Evolutionary conservation across 2,888 invertebrate species (phyloP).

Genomic region (Lutraria lutraria): DNA sequence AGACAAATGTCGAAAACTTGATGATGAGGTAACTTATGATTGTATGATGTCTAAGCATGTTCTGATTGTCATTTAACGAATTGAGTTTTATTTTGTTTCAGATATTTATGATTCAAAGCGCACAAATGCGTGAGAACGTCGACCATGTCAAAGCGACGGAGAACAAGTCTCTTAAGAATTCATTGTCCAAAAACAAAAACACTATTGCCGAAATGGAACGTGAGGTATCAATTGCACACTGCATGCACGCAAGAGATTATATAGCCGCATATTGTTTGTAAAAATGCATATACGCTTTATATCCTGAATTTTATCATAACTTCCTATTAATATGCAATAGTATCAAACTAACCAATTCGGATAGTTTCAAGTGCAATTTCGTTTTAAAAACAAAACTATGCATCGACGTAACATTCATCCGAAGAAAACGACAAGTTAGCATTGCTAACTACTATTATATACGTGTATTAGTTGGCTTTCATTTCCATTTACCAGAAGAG

Average conservation of each 20-base stretch:
- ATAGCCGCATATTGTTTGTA: not conserved
- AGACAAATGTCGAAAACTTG: conserved; percentile 64
- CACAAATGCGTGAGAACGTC: conserved; percentile 85
- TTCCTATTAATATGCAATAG: not conserved
- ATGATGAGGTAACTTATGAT: conserved; percentile 69
- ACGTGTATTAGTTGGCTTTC: too few relatives aligned
- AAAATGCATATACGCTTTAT: not conserved
- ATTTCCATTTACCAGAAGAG: too few relatives aligned
- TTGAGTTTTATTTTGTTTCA: conserved; percentile 62
- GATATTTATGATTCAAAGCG: conserved; percentile 87
- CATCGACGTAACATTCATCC: too few relatives aligned
- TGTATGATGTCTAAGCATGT: not conserved
- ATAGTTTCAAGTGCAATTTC: not conserved
- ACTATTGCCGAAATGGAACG: not conserved
- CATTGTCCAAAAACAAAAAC: conserved; percentile 59
- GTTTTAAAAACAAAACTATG: too few relatives aligned
- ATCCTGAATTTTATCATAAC: not conserved
- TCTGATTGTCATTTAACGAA: not conserved
- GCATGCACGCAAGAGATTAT: not conserved
- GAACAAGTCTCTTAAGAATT: conserved; percentile 86
- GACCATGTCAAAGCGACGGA: conserved; percentile 87
- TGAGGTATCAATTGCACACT: conserved; percentile 7
- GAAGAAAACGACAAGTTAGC: too few relatives aligned
- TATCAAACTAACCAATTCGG: not conserved
- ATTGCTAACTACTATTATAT: too few relatives aligned